phyloP scores from a whole-genome alignment of 2,797 vertebrate species.

The Chelon auratus region DNA sequence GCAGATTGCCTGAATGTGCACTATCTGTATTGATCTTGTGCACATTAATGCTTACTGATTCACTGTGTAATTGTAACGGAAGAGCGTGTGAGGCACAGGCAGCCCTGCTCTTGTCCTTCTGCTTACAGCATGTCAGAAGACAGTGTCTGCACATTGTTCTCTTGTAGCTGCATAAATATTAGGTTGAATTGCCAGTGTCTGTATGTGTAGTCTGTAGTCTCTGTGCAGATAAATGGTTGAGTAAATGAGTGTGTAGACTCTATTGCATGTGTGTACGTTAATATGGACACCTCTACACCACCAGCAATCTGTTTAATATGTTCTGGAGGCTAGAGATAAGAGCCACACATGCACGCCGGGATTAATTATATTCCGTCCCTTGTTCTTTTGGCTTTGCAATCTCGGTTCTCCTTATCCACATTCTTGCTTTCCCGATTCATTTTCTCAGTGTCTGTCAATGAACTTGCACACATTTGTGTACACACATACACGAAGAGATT shows the following conservation, averaged over 20 bases:
- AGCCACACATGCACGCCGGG: neutral
- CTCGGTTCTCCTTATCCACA: slow-evolving; percentile 34
- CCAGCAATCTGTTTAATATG: slow-evolving; percentile 41
- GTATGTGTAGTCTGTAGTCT: slow-evolving; percentile 9
- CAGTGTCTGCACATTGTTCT: slow-evolving; percentile 22
- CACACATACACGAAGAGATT: slow-evolving; percentile 10
- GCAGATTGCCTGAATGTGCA: neutral
- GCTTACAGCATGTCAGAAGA: slow-evolving; percentile 27
- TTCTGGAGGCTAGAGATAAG: slow-evolving; percentile 67
- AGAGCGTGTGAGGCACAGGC: slow-evolving; percentile 22
- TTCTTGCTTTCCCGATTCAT: slow-evolving; percentile 33
- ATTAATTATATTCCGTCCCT: slow-evolving; percentile 54
- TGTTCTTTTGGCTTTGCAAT: slow-evolving; percentile 39
- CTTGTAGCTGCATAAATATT: slow-evolving; percentile 24
- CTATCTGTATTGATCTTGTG: neutral
- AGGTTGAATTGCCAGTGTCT: slow-evolving; percentile 8
- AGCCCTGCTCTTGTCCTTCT: slow-evolving; percentile 7
- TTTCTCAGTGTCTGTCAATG: slow-evolving; percentile 39
- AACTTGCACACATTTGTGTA: slow-evolving; percentile 17
- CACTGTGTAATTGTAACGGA: slow-evolving; percentile 5
- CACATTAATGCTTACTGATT: slow-evolving; percentile 13
- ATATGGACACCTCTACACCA: slow-evolving; percentile 21
- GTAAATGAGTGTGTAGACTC: neutral
- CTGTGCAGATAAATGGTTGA: slow-evolving; percentile 32
- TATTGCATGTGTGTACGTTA: slow-evolving; percentile 28